Evolutionary conservation across 1,140 invertebrate species (phyloP).

Genomic region (Aphidius ervi): DNA sequence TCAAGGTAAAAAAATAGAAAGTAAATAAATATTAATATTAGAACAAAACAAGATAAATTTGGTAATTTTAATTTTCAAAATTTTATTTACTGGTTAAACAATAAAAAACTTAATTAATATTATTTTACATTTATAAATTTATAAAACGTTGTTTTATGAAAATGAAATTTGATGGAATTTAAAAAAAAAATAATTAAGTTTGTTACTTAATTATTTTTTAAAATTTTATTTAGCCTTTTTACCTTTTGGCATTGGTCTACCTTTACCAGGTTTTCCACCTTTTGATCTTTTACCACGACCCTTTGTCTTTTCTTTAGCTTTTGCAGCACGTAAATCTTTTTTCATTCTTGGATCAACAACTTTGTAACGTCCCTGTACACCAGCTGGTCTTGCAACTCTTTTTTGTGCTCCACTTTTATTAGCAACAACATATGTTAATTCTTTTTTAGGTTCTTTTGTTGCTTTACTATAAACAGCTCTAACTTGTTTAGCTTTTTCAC

Average conservation of each 20-base stretch:
- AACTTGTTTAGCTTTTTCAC: constrained; percentile 89
- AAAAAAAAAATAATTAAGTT: too few species aligned
- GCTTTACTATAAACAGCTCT: constrained; percentile 94
- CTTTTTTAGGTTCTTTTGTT: constrained; percentile 75
- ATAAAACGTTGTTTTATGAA: too few species aligned
- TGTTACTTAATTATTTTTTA: constrained; percentile 18
- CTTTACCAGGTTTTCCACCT: constrained; percentile 14
- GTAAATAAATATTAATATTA: background rate
- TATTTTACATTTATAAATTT: too few species aligned
- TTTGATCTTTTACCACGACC: constrained; percentile 41
- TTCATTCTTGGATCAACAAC: constrained; percentile 95
- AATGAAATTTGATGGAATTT: too few species aligned
- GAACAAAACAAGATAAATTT: constrained; percentile 2
- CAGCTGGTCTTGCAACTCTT: constrained; percentile 71
- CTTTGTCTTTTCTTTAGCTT: constrained; percentile 61
- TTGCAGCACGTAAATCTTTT: constrained; percentile 78
- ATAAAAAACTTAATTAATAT: background rate
- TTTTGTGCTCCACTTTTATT: constrained; percentile 83
- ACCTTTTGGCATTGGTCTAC: constrained; percentile 25
- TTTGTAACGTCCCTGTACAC: constrained; percentile 89
- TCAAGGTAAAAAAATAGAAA: constrained; percentile 20
- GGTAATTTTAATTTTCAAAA: background rate
- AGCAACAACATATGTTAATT: constrained; percentile 90
- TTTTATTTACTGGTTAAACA: background rate
- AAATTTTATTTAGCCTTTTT: constrained; percentile 20